These are phyloP conservation scores for Tachysurus fulvidraco DNA, from an alignment of 2,113 vertebrate genomes.

Conservation along the genomic window DNA sequence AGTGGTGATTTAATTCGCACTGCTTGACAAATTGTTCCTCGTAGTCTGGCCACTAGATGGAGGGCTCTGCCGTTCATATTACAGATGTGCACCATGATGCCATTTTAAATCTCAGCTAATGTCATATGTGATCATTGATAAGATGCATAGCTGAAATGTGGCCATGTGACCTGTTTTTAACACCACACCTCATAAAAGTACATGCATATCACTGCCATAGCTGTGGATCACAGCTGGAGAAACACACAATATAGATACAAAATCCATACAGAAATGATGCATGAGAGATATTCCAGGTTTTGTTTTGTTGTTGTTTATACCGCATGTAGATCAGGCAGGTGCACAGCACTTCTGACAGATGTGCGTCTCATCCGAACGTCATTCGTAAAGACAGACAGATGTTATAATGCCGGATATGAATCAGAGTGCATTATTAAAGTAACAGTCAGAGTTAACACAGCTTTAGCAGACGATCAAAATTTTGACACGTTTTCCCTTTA, in stretches of 20 bases:
- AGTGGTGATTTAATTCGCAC: not conserved
- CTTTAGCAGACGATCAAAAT: not conserved
- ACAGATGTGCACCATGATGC: not conserved
- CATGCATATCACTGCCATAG: not conserved
- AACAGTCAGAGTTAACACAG: slow-evolving; percentile 9
- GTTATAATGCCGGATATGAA: slow-evolving; percentile 1
- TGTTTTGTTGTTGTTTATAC: not conserved
- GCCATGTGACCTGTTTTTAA: not conserved
- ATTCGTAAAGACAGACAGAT: not conserved
- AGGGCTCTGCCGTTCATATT: slow-evolving; percentile 6
- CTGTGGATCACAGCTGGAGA: not conserved
- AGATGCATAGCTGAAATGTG: not conserved
- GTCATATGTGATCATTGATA: not conserved
- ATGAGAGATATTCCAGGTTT: not conserved
- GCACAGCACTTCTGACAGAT: not conserved
- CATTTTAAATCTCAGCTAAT: not conserved
- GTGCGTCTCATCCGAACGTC: not conserved
- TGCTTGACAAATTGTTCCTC: not conserved
- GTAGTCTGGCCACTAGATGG: slow-evolving; percentile 37
- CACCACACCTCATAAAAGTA: not conserved
- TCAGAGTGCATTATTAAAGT: not conserved
- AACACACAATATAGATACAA: not conserved
- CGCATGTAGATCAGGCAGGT: not conserved
- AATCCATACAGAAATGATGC: too few species aligned
- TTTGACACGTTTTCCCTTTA: not conserved